These are phyloP conservation scores for Apomyelois bistriatella DNA, from an alignment of 2,888 invertebrate species.

Conservation along the genomic window DNA sequence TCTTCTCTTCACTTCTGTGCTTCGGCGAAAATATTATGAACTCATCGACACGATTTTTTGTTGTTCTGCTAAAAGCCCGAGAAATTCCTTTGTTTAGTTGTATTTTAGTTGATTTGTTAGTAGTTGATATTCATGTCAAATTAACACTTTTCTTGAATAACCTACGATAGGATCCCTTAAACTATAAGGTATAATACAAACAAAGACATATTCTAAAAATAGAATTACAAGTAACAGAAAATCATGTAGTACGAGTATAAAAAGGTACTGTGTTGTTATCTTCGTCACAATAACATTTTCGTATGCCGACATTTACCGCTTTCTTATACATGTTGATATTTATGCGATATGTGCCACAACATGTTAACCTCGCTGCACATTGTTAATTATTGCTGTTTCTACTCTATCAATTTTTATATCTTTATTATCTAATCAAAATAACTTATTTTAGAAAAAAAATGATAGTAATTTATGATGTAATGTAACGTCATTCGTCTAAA, in stretches of 20 bases:
- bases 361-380: conserved; percentile 1
- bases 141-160: too few species aligned
- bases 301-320: neutral
- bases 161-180: too few species aligned
- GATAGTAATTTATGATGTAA: too few species aligned
- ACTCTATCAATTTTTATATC: neutral
- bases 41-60: neutral
- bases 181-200: too few species aligned
- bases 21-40: neutral
- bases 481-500: too few species aligned
- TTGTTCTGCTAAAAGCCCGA: neutral
- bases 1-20: neutral
- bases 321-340: conserved; percentile 11
- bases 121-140: too few species aligned
- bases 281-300: neutral
- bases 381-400: neutral
- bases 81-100: too few species aligned
- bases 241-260: neutral
- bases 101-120: too few species aligned
- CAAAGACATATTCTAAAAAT: too few species aligned
- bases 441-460: neutral
- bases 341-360: conserved; percentile 21
- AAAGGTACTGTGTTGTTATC: neutral
- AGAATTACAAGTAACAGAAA: too few species aligned
- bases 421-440: neutral